These are phyloP conservation scores for Collichthys lucidus DNA, from an alignment of 2,113 vertebrate genomes.

Conservation along the genomic window DNA sequence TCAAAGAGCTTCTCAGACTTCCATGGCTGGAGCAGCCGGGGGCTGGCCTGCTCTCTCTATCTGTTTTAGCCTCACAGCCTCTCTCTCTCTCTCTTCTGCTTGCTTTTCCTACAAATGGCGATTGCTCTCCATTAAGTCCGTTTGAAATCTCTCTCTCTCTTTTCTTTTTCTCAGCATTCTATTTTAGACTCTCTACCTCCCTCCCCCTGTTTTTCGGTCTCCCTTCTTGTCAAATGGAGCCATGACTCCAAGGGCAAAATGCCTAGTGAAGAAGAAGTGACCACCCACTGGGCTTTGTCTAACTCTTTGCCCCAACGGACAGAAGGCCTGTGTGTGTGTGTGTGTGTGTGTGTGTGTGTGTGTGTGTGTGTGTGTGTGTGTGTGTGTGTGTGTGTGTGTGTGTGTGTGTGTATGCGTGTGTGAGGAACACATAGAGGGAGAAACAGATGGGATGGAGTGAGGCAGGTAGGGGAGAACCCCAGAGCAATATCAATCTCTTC, in stretches of 20 bases:
- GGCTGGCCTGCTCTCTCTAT: slow-evolving; percentile 34
- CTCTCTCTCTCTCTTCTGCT: slow-evolving; percentile 26
- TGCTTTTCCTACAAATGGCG: slow-evolving; percentile 37
- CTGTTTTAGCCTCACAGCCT: slow-evolving; percentile 29
- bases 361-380: slow-evolving; percentile 8
- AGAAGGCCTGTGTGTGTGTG: slow-evolving; percentile 41
- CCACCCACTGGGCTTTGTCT: slow-evolving; percentile 74
- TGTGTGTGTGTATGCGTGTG: slow-evolving; percentile 9
- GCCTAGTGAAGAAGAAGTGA: slow-evolving; percentile 60
- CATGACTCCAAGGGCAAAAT: slow-evolving; percentile 60
- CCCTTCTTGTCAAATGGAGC: slow-evolving; percentile 51
- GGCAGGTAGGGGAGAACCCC: not conserved
- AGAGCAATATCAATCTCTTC: not conserved
- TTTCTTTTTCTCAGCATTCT: slow-evolving; percentile 41
- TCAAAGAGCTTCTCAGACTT: slow-evolving; percentile 67
- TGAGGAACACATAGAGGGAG: slow-evolving; percentile 5
- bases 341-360: too few relatives aligned
- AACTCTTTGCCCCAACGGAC: slow-evolving; percentile 45
- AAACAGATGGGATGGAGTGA: not conserved
- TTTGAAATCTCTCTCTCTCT: slow-evolving; percentile 49
- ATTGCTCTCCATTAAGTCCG: slow-evolving; percentile 43
- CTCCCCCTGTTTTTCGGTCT: slow-evolving; percentile 22
- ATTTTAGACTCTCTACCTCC: slow-evolving; percentile 44
- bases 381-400: slow-evolving; percentile 29
- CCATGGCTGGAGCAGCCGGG: slow-evolving; percentile 27